Base-by-base conservation (phyloP, 1,140 invertebrate genomes). In the Pachypsylla venusta region DNA sequence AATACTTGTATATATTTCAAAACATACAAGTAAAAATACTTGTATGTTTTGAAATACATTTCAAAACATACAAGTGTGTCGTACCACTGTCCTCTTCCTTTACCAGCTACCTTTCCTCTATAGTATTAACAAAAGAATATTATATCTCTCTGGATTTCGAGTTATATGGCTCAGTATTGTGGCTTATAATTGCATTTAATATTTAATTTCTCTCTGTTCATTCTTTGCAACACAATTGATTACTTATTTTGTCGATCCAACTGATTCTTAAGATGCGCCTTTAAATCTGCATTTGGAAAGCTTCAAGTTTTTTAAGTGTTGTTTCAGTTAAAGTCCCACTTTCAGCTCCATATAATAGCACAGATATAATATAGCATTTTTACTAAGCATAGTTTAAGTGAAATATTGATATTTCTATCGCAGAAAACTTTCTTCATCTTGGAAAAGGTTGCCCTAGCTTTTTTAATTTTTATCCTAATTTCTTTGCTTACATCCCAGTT, bases 301-400 rank as follows among this genome's bases (percentile, higher is more conserved):
- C 24, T 53, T 61, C 25, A 53, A 61, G 27, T 57, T 53, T 57
- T 7, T 57, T 57, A 19, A 56, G 25, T 53, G 27, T 57, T 42
- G 53, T 30, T 16, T 61, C 60, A 14, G 40, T 61, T 42, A 61
- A 19, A n/a, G 53, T 58, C 56, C 60, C 42, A 16, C 54, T 57
- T 53, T 61, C 60, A 5, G 53, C 55, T 57, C 60, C 60, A 30
- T 61, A 60, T 30, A 60, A 20, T 20, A 60, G 54, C 20, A 61
- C 39, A 26, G 56, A 61, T 1, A 57, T 48, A 25, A 61, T 25
- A 53, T 61, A 58, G 56, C 56, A 61, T 19, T 27, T n/a, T 25
- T 35, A 61, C 42, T 30, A 61, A 30, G 25, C 57, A 39, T 5
- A 60, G 20, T 57, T 56, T 60, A 28, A 54, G 25, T 14, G 2